Evolutionary conservation across 2,888 invertebrate genomes (phyloP), one percentile per base, ranked within the genome.

Genomic region (Syrphus vitripennis): DNA sequence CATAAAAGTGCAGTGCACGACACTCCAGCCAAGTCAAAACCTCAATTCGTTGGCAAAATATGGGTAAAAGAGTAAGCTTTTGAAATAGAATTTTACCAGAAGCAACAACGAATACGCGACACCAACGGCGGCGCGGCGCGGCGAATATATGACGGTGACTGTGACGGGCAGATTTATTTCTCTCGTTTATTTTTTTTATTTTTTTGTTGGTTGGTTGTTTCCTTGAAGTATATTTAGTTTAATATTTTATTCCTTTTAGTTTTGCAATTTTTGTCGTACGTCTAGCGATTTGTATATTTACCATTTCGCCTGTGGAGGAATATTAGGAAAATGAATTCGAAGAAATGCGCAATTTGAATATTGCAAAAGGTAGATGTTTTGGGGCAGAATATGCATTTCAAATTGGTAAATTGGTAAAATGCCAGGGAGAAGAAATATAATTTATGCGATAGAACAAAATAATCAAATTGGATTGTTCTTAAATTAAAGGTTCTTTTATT

Each of bases 321-420:
- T 61, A 53, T 75, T 75, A 19, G 29, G 10, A 63, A 48, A 69
- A 69, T 53, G 59, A 72, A 69, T 69, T 74, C 70, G 55, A 7
- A n/a, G 71, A 34, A 84, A 45, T 12, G 40, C 61, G 21, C 50
- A 67, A 86, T 86, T 86, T 80, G 72, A 86, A 86, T 77, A 77
- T 57, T 86, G 53, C 72, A 77, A 9, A 42, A 55, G 10, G 3
- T 16, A 4, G 5, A 42, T 40, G 61, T 4, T 29, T 26, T 10
- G 31, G 29, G 26, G 29, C 4, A 19, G 9, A 63, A 61, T 67
- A 71, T 70, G 57, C 37, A 76, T 71, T 59, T 48, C 61, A 26
- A 63, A 71, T 57, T 71, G 75, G 40, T 65, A 65, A 63, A 55
- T 59, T 70, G 80, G 71, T 42, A 84, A 67, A 80, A 76, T 80